Conservation (phyloP, 2,888 invertebrate species). For the Acleris emargana region DNA sequence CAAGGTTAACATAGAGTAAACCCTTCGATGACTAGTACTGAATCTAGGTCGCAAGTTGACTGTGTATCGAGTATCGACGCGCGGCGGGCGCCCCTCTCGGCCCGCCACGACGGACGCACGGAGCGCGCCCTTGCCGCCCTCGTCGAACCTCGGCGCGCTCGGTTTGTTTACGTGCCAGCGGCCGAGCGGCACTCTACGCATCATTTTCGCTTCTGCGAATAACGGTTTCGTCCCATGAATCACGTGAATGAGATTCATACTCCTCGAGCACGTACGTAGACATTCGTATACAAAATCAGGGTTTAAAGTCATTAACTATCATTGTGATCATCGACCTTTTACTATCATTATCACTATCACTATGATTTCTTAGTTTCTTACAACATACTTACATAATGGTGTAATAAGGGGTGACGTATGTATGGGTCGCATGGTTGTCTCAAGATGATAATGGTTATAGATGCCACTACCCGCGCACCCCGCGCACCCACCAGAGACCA, state of each 20-base stretch:
- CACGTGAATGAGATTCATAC: conserved; percentile 41
- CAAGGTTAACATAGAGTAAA: background rate
- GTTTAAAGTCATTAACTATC: background rate
- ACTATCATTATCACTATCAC: too few relatives aligned
- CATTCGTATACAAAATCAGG: conserved; percentile 38
- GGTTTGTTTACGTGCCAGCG: conserved; percentile 43
- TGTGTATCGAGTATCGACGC: background rate
- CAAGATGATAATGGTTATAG: too few relatives aligned
- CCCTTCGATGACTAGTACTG: background rate
- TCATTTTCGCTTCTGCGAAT: conserved; percentile 53
- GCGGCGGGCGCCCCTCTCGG: conserved; percentile 17
- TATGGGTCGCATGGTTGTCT: too few relatives aligned
- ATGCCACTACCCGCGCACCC: too few relatives aligned
- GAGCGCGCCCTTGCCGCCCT: conserved; percentile 1
- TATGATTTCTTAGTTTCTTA: too few relatives aligned
- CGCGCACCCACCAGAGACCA: too few relatives aligned
- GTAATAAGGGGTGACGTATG: too few relatives aligned
- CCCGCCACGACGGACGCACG: conserved; percentile 14
- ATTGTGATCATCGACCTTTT: too few relatives aligned
- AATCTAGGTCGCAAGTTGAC: conserved; percentile 8
- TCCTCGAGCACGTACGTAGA: conserved; percentile 32
- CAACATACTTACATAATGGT: too few relatives aligned
- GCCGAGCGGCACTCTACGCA: conserved; percentile 36
- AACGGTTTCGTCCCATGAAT: conserved; percentile 49
- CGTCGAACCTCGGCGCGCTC: conserved; percentile 41